Evolutionary conservation across 2,113 vertebrate genomes (phyloP), one percentile per base, ranked within the genome.

Genomic region (Lagenorhynchus albirostris): DNA sequence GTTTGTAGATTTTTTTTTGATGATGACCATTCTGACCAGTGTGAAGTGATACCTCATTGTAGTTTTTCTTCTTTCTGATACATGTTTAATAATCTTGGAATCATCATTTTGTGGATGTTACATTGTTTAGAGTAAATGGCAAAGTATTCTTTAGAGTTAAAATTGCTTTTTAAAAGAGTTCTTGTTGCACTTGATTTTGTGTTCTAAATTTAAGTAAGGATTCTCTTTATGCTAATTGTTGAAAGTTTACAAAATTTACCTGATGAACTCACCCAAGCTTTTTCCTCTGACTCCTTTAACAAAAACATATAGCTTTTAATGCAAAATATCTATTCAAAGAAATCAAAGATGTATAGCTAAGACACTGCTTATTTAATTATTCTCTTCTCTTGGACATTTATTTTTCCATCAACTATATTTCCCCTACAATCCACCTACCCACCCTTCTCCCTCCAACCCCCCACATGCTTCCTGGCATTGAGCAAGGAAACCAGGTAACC

Each of bases 141-240:
- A 47, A 74, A 71, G 13, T 6, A 79, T 74, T 96, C 53, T 90
- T 95, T 38, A 76, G 55, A 90, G 20, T 44, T 55, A 79, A 76
- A 70, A 67, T 13, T 62, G 21, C 12, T 65, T 81, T 87, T 31
- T 77, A 63, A 60, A 60, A 63, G 55, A 26, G 13, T 44, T 81
- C n/a, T 96, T 93, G 12, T 89, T 77, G 44, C 15, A 62, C 25
- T 93, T 60, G 36, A 91, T 77, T 91, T 95, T 82, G 36, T 55
- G 4, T 41, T 74, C 62, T 74, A 73, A 83, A 70, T 93, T 82
- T 83, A 86, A 73, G 62, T 80, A 62, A 76, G 26, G 21, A 58
- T 71, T 74, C 55, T 58, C 63, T 68, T 74, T n/a, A 50, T 31
- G 73, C 50, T 79, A 47, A 92, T 31, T 93, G 79, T 90, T 47